A percentile compares a stretch with the other conserved stretches of the same genome.
phyloP scores from a whole-genome alignment of 2,113 vertebrate species.

The Arenaria interpres region DNA sequence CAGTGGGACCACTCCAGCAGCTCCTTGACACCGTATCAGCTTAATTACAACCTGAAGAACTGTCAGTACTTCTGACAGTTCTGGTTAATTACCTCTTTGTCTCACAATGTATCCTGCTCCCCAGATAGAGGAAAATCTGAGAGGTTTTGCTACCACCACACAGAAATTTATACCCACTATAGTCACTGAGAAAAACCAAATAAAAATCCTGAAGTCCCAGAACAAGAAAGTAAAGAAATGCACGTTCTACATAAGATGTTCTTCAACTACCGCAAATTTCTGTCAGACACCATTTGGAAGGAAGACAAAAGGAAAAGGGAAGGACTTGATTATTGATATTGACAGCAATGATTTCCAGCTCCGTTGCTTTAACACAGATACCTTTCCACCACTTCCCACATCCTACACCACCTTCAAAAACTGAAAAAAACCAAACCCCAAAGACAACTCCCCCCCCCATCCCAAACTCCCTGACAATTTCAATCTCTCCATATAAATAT shows the following conservation, averaged over 20 bases:
- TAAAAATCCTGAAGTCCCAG: neutral
- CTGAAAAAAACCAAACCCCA: accelerated
- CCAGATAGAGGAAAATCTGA: neutral
- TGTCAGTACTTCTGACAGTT: neutral
- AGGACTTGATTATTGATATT: neutral
- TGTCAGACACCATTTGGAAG: neutral
- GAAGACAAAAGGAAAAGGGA: neutral
- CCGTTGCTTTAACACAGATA: accelerated
- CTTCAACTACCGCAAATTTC: neutral
- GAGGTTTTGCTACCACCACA: neutral
- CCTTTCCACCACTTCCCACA: neutral
- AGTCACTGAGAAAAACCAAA: neutral
- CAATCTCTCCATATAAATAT: neutral
- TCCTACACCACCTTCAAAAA: neutral
- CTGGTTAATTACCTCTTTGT: neutral
- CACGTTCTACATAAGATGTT: neutral
- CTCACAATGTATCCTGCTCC: neutral
- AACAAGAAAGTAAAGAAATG: neutral
- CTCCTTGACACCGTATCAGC: neutral
- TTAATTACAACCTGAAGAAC: neutral
- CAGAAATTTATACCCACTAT: neutral
- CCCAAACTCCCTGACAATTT: neutral
- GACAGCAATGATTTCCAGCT: neutral
- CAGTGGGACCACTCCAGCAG: neutral
- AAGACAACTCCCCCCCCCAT: neutral